A percentile compares a stretch with the other conserved stretches of the same genome.
Conservation (phyloP, 2,113 vertebrate species). For the Cathartes aura region DNA sequence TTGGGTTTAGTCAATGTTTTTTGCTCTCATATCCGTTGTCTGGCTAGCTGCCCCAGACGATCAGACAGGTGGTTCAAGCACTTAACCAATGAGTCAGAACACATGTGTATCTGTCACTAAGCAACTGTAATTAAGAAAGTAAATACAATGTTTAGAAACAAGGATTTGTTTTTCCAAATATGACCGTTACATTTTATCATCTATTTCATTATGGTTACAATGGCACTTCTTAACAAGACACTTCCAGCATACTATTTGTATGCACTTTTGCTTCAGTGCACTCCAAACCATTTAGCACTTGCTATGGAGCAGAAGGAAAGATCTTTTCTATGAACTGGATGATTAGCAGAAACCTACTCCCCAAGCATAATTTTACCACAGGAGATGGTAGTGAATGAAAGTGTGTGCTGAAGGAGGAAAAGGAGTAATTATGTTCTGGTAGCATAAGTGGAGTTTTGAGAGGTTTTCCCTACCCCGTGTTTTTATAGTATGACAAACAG, state of each 20-base stretch:
- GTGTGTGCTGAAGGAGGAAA: background rate
- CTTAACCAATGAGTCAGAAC: background rate
- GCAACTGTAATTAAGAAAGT: too few species aligned
- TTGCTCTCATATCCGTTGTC: background rate
- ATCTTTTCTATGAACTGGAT: background rate
- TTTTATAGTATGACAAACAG: background rate
- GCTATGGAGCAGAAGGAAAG: background rate
- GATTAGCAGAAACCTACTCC: background rate
- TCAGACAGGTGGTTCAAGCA: background rate
- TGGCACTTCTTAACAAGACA: background rate
- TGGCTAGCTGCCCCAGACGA: background rate
- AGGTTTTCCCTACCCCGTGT: accelerated
- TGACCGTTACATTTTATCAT: background rate
- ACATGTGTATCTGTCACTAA: background rate
- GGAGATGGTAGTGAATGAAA: background rate
- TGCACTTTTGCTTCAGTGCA: background rate
- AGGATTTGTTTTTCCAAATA: background rate
- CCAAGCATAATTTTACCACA: background rate
- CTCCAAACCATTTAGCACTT: background rate
- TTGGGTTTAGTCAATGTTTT: background rate
- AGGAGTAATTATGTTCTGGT: background rate
- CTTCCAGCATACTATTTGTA: background rate
- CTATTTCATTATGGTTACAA: background rate
- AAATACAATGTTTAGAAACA: background rate
- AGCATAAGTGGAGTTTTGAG: background rate